phyloP scores from a whole-genome alignment of 2,797 vertebrate genomes.

The Mustela erminea region DNA sequence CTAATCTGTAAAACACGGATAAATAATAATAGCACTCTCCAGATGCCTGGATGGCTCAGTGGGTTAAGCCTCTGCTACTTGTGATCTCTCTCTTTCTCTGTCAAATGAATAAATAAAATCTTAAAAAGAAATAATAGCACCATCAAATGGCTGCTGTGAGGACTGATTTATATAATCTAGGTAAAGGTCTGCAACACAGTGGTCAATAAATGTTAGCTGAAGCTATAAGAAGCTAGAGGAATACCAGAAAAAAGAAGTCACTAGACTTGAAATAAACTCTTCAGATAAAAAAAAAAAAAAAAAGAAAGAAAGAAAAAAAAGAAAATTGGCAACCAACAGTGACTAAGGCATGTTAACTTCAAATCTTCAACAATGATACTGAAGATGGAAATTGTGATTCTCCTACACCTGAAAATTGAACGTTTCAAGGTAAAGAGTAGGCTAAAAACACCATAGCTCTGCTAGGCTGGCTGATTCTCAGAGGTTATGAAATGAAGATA shows the following conservation, averaged over 20 bases:
- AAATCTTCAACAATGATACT: background rate
- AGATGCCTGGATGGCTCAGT: too few species aligned
- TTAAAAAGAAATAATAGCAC: background rate
- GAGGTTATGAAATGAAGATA: background rate
- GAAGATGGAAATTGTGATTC: background rate
- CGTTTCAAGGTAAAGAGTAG: background rate
- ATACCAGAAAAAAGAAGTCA: slow-evolving; percentile 47
- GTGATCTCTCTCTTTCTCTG: too few species aligned
- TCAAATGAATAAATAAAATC: too few species aligned
- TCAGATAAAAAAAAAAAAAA: background rate
- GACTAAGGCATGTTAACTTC: background rate
- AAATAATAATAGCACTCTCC: background rate
- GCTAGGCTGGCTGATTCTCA: background rate
- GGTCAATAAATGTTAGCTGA: background rate
- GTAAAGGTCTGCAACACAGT: background rate
- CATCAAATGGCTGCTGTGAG: background rate
- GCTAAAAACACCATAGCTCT: background rate
- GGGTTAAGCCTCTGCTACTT: too few species aligned
- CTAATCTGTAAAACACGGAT: background rate
- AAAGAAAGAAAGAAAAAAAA: background rate
- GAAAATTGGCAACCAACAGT: background rate
- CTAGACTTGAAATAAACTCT: background rate
- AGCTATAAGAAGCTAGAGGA: background rate
- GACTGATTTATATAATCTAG: background rate
- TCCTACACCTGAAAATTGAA: background rate